Evolutionary conservation across 2,888 invertebrate genomes (phyloP).

Genomic region (Drosophila meridiana): DNA sequence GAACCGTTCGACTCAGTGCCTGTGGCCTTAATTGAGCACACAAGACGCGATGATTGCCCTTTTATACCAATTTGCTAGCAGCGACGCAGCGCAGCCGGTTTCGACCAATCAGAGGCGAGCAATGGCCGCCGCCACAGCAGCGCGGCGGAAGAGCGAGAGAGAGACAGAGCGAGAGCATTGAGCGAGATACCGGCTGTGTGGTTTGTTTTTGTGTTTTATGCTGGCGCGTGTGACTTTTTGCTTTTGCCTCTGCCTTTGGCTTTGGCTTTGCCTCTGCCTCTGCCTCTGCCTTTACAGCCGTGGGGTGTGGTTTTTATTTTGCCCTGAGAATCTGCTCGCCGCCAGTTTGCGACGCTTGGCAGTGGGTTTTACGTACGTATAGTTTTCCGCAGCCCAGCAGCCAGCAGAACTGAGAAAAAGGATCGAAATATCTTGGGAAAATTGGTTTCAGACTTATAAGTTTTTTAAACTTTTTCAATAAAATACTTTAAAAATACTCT

Average conservation of each 20-base stretch:
- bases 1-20: constrained; percentile 81
- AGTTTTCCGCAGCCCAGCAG: not conserved
- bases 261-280: constrained; percentile 32
- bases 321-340: constrained; percentile 42
- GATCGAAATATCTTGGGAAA: constrained; percentile 42
- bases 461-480: not conserved
- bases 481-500: not conserved
- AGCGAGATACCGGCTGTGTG: constrained; percentile 4
- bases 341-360: constrained; percentile 17
- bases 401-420: constrained; percentile 31
- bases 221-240: constrained; percentile 69
- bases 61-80: constrained; percentile 83
- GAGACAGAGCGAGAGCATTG: constrained; percentile 15
- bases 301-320: constrained; percentile 22
- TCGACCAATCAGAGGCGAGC: constrained; percentile 82
- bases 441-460: not conserved
- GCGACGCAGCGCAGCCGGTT: constrained; percentile 41
- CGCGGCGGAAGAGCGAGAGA: constrained; percentile 28
- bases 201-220: constrained; percentile 42
- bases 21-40: constrained; percentile 85
- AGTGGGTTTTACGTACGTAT: constrained; percentile 24
- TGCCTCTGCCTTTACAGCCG: constrained; percentile 5
- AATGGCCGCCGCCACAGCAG: constrained; percentile 71
- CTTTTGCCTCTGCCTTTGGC: constrained; percentile 44
- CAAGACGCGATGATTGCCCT: constrained; percentile 89